Evolutionary conservation across 2,113 vertebrate genomes (phyloP), one percentile per base, ranked within the genome.

Genomic region (Oreotragus oreotragus): DNA sequence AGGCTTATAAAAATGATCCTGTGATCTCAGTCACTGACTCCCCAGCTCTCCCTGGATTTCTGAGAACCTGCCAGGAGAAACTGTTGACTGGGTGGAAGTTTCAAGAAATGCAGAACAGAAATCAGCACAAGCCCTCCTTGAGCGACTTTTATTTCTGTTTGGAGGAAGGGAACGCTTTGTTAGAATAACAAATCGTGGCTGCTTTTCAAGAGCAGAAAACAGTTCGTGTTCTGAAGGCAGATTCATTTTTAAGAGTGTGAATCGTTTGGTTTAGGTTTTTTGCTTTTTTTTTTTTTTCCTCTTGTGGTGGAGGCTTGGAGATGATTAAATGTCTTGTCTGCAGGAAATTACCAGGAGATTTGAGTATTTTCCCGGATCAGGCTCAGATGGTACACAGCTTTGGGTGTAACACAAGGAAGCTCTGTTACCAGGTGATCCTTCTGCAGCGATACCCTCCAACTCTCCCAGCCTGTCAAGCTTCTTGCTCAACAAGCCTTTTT

Each of bases 321-420:
- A 98, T 98, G 99, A 98, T 98, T 99, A 98, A 99, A 98, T 92
- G 97, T 99, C 98, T 98, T 98, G 97, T 98, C 98, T 98, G 97
- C 36, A 98, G 98, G 96, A 96, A 98, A 98, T 98, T 96, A 84
- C 98, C 98, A 94, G 92, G 98, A 98, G 98, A 98, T 98, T 98
- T 97, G 98, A 98, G 95, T 96, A 76, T 97, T 98, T 98, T 98
- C 97, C 98, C 97, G 98, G 98, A 97, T 97, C 97, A 94, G 98
- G 98, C 98, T 98, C 96, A 95, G 94, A 98, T 98, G 96, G 98
- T 94, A 97, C 95, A 90, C 98, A 97, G 94, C 73, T 98, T 90
- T 94, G 90, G 91, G 90, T 94, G 94, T 96, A 94, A 97, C 79
- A 97, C 96, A 97, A 98, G 98, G 76, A 91, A 96, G 86, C 96